Percentiles rank a stretch among this genome's conserved stretches.
phyloP scores from a whole-genome alignment of 2,888 invertebrate species.

The Trachelus iudaicus region DNA sequence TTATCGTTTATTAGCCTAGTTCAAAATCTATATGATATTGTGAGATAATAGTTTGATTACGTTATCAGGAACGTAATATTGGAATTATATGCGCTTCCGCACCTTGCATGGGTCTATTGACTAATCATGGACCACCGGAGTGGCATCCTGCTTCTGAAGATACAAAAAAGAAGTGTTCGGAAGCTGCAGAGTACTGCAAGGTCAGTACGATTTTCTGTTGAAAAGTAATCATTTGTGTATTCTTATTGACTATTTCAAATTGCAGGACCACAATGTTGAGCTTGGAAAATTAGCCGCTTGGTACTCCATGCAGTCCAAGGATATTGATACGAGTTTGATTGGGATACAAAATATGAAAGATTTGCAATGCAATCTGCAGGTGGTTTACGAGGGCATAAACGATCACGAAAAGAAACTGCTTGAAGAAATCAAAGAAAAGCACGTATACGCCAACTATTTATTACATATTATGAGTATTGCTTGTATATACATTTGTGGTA shows the following conservation, averaged over 20 bases:
- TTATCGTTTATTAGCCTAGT: constrained; percentile 27
- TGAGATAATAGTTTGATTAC: constrained; percentile 14
- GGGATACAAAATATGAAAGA: constrained; percentile 79
- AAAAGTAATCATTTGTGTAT: not conserved
- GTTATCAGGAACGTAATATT: constrained; percentile 73
- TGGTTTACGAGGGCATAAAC: constrained; percentile 73
- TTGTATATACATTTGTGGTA: not conserved
- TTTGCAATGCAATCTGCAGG: constrained; percentile 74
- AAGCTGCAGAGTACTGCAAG: constrained; percentile 76
- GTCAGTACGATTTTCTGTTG: constrained; percentile 56
- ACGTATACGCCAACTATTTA: constrained; percentile 40
- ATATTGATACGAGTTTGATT: constrained; percentile 77
- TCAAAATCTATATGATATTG: not conserved
- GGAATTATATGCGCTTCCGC: constrained; percentile 88
- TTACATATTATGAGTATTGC: not conserved
- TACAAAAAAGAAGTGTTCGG: constrained; percentile 71
- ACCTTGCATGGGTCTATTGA: constrained; percentile 85
- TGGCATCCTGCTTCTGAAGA: constrained; percentile 85
- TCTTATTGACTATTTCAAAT: not conserved
- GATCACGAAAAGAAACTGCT: constrained; percentile 74
- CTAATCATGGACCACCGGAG: constrained; percentile 76
- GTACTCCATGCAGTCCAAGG: constrained; percentile 71
- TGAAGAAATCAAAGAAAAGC: constrained; percentile 74
- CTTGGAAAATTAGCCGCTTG: constrained; percentile 79
- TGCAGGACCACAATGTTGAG: constrained; percentile 72